Evolutionary conservation across 2,888 invertebrate genomes (phyloP).

Genomic region (Osmoderma eremita): DNA sequence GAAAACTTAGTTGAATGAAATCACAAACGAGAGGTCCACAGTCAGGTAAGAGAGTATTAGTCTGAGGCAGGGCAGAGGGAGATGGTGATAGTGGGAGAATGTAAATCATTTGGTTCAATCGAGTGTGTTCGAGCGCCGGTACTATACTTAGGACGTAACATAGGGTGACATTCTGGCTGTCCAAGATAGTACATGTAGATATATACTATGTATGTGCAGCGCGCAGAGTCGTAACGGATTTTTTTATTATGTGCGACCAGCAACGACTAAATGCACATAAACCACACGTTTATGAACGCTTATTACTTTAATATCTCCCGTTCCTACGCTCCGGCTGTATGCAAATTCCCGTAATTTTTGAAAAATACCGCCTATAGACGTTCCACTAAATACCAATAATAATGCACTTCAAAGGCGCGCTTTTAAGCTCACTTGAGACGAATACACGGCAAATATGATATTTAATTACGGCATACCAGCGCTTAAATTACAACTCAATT

Average conservation of each 20-base stretch:
- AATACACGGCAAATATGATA: background rate
- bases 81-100: no score
- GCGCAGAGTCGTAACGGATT: background rate
- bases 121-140: no score
- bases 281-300: slow-evolving; percentile 2
- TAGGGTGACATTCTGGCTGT: no score
- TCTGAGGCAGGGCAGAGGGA: no score
- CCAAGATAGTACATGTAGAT: background rate
- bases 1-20: no score
- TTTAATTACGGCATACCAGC: background rate
- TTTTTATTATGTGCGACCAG: background rate
- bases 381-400: slow-evolving; percentile 13
- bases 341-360: background rate
- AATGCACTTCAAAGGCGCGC: background rate
- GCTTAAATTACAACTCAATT: slow-evolving; percentile 25
- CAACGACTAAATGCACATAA: background rate
- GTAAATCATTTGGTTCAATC: no score
- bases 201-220: background rate
- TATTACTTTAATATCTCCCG: slow-evolving; percentile 11
- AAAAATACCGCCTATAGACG: background rate
- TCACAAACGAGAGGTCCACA: no score
- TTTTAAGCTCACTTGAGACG: background rate
- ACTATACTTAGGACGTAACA: no score
- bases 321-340: background rate
- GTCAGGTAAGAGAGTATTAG: no score